Conservation (phyloP, 2,888 invertebrate genomes). For the Dysmachus trigonus region DNA sequence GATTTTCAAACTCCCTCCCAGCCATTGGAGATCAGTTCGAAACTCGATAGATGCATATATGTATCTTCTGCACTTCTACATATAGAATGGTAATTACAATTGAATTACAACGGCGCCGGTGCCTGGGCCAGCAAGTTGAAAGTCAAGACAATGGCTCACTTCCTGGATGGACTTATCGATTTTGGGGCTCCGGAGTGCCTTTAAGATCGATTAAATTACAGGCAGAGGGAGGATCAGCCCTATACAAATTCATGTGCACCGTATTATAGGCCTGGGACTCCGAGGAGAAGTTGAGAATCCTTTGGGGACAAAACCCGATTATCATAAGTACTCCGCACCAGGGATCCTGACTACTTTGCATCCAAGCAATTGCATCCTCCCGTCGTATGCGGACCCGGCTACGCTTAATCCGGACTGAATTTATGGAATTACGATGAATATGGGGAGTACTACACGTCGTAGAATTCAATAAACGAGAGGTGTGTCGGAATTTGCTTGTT, state of each 20-base stretch:
- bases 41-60: background rate
- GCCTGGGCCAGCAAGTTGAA: background rate
- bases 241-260: background rate
- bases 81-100: constrained; percentile 4
- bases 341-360: background rate
- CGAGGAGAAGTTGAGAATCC: background rate
- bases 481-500: background rate
- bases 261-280: background rate
- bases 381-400: background rate
- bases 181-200: background rate
- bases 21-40: background rate
- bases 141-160: constrained; percentile 8
- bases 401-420: background rate
- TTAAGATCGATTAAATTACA: background rate
- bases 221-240: background rate
- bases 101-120: background rate
- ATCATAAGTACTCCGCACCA: background rate
- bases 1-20: background rate
- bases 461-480: background rate
- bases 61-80: background rate
- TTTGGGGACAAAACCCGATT: background rate
- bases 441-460: background rate
- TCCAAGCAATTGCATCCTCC: background rate
- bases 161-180: constrained; percentile 11
- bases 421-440: background rate